Percentiles rank a stretch among this genome's conserved stretches.
phyloP scores from a whole-genome alignment of 2,113 vertebrate species.

The Psittacula cyanocephala region DNA sequence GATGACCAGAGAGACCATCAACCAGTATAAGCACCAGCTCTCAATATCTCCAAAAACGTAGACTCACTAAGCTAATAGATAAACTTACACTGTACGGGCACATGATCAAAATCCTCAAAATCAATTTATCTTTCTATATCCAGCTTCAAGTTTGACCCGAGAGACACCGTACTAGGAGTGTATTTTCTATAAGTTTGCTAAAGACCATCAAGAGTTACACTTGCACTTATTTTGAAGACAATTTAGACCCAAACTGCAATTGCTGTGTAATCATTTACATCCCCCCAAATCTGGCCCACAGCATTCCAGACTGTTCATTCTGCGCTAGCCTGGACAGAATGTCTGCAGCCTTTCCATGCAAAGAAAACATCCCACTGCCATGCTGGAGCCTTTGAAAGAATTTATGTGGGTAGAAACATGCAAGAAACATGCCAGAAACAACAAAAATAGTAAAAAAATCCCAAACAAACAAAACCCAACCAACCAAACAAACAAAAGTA shows the following conservation, averaged over 20 bases:
- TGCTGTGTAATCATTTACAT: neutral
- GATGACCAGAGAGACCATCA: neutral
- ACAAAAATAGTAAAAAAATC: neutral
- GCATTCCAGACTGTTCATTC: neutral
- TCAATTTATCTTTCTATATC: neutral
- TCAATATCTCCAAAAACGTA: neutral
- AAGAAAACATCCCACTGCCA: neutral
- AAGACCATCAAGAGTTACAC: neutral
- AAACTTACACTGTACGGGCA: neutral
- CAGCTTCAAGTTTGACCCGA: neutral
- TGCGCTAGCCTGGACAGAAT: neutral
- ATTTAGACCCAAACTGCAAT: neutral
- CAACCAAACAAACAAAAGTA: neutral
- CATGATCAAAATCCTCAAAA: neutral
- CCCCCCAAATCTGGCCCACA: neutral
- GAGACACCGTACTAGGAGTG: neutral
- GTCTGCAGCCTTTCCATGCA: neutral
- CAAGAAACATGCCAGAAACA: slow-evolving; percentile 1
- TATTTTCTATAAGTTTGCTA: neutral
- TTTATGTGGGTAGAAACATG: neutral
- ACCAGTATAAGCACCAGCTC: neutral
- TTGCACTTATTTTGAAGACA: neutral
- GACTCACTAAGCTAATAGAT: neutral
- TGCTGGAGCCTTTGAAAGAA: neutral
- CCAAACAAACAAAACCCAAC: too few species aligned